Conservation (phyloP, 2,113 vertebrate genomes). For the Litocranius walleri region DNA sequence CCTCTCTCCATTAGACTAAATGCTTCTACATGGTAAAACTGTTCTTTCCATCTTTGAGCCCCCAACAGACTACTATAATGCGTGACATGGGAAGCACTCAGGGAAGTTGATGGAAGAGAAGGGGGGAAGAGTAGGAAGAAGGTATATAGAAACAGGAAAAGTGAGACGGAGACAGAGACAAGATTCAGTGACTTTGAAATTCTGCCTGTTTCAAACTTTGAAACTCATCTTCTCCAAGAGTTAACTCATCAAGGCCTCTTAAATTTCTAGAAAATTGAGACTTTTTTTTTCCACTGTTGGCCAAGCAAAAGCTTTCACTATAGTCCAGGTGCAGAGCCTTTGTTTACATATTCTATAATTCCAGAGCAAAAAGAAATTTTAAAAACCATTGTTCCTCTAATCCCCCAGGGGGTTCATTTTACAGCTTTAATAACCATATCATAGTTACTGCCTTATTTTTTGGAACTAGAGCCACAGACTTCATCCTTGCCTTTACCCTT, state of each 20-base stretch:
- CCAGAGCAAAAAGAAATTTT: slow-evolving; percentile 18
- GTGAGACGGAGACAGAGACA: background rate
- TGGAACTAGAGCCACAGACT: background rate
- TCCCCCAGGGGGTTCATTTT: slow-evolving; percentile 32
- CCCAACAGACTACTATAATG: background rate
- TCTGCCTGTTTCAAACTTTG: background rate
- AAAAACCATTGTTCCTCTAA: slow-evolving; percentile 8
- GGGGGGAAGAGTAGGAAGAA: background rate
- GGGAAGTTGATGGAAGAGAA: background rate
- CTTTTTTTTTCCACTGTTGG: background rate
- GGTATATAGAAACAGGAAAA: background rate
- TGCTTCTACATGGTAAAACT: background rate
- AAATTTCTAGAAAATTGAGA: slow-evolving; percentile 20
- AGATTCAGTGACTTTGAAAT: background rate
- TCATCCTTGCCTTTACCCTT: background rate
- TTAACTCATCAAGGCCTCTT: background rate
- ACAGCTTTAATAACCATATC: background rate
- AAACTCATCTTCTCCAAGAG: background rate
- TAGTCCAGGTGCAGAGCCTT: slow-evolving; percentile 47
- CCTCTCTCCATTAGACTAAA: background rate
- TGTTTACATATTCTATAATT: slow-evolving; percentile 24
- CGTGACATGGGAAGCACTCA: background rate
- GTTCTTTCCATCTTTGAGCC: background rate
- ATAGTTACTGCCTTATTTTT: background rate
- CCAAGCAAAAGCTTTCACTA: slow-evolving; percentile 26